These are phyloP conservation scores for Eremophila alpestris DNA, from an alignment of 2,797 vertebrate genomes.

Conservation along the genomic window DNA sequence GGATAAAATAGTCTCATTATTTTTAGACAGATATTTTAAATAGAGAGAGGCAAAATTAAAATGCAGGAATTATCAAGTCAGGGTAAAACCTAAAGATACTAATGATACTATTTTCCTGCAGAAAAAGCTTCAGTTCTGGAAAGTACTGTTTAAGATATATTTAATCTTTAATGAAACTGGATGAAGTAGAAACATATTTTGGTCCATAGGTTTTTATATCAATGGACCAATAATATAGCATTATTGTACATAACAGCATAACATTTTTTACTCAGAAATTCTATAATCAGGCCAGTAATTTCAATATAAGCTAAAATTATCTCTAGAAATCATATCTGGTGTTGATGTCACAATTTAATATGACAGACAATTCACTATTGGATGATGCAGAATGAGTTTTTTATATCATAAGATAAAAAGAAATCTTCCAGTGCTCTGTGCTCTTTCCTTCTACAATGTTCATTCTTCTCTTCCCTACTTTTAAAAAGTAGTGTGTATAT, in stretches of 20 bases:
- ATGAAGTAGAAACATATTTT: not conserved
- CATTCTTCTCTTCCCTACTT: not conserved
- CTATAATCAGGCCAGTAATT: not conserved
- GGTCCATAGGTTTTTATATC: not conserved
- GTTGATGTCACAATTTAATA: not conserved
- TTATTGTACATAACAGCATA: not conserved
- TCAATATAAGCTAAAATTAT: not conserved
- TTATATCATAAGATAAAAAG: fast-evolving
- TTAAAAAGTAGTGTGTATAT: not conserved
- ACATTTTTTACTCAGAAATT: not conserved
- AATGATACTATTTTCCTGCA: not conserved
- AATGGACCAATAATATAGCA: not conserved
- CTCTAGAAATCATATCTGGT: not conserved
- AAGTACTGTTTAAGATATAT: not conserved
- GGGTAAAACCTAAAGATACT: not conserved
- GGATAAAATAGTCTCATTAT: not conserved
- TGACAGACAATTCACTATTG: not conserved
- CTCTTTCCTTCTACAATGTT: not conserved
- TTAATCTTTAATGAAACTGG: not conserved
- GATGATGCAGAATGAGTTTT: not conserved
- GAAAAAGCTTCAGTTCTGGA: not conserved
- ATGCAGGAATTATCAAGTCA: not conserved
- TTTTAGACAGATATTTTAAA: not conserved
- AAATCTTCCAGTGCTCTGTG: not conserved
- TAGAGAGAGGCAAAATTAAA: not conserved